Evolutionary conservation across 2,797 vertebrate genomes (phyloP).

Genomic region (Phoeniculus purpureus): DNA sequence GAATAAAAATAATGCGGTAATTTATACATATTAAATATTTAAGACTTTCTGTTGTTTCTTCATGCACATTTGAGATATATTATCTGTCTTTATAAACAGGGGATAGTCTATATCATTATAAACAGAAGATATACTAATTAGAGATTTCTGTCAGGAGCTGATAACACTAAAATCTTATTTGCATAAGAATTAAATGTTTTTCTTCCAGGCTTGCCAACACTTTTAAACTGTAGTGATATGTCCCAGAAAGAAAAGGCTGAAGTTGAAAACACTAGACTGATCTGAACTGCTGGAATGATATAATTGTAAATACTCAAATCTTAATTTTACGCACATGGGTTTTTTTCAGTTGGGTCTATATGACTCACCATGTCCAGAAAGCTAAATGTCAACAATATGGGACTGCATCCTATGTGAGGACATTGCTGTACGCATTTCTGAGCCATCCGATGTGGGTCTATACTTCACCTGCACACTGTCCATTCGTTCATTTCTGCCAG

Average conservation of each 20-base stretch:
- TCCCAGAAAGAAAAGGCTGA: neutral
- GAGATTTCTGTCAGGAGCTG: constrained; percentile 32
- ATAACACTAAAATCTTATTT: constrained; percentile 14
- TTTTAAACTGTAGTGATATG: neutral
- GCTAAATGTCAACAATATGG: constrained; percentile 21
- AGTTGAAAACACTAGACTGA: neutral
- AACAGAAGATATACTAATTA: constrained; percentile 40
- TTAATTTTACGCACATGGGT: constrained; percentile 31
- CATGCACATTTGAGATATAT: neutral
- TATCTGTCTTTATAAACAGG: neutral
- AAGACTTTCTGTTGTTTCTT: neutral
- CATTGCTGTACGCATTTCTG: neutral
- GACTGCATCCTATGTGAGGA: neutral
- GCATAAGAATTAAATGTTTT: constrained; percentile 5
- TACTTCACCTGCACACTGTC: neutral
- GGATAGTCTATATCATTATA: neutral
- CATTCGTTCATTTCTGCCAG: neutral
- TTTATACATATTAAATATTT: constrained; percentile 20
- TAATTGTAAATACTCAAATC: neutral
- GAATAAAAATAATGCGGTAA: constrained; percentile 21
- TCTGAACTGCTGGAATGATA: constrained; percentile 7
- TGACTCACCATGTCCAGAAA: constrained; percentile 18
- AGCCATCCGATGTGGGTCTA: neutral
- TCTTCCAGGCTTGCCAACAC: neutral
- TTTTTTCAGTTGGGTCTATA: neutral